Base-by-base conservation (phyloP, 2,113 vertebrate species). In the Gavialis gangeticus region DNA sequence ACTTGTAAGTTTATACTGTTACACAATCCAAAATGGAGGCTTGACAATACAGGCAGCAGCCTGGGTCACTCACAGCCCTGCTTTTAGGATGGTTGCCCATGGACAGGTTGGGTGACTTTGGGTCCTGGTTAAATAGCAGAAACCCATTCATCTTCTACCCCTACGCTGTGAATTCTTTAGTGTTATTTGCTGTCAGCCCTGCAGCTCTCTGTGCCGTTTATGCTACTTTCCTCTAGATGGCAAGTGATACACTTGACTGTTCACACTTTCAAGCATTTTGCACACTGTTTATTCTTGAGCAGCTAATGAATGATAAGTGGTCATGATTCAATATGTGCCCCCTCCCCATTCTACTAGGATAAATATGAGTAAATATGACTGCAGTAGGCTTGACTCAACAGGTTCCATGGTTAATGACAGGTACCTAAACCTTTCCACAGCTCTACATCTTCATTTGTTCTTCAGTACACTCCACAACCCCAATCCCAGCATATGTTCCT, bases 11-110 rank as follows among this genome's bases (percentile, higher is more conserved):
- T 22, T 19, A 22, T 25, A 25, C 30, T 15, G 34, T 73, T 73
- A 46, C 12, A 15, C 34, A 73, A 17, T 24, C 19, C 69, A 73
- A 37, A 73, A 37, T 73, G 19, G 22, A 37, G 17, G 17, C 66
- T 34, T 34, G 66, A 69, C 30, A 30, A 19, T 30, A 34, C 67
- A 71, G 67, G 46, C 7, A 46, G 46, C 34, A 0, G 71, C 27
- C 0, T 0, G 2, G 14, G 1, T 1, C 3, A 34, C 67, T 73
- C 69, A 34, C 69, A 73, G 69, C 34, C 34, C 69, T 37, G 24
- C 37, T 46, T 73, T 37, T 46, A 22, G 30, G 30, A 71, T 6
- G 19, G 22, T 37, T 21, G 30, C 30, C 19, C 22, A 21, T 11
- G 69, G 24, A 8, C 34, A 73, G 34, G 69, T 37, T 73, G 69